A percentile compares a stretch with the other conserved stretches of the same genome.
These are phyloP conservation scores for Eledona agricola DNA, from an alignment of 2,888 invertebrate species.

Conservation along the genomic window DNA sequence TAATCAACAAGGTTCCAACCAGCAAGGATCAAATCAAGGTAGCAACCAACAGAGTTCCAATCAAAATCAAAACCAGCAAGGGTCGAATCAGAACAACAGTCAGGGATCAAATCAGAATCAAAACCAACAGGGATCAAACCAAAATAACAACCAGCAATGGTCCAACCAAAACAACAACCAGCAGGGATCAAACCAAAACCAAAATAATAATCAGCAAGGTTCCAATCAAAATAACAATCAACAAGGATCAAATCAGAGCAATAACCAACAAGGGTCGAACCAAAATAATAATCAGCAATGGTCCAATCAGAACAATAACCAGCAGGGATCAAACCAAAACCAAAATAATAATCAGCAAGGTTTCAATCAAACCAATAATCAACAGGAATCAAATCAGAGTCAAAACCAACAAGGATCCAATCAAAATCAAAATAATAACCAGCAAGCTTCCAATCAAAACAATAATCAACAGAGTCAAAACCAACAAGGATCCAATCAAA, in stretches of 20 bases:
- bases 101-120: too few species aligned
- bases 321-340: constrained; percentile 37
- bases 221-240: constrained; percentile 11
- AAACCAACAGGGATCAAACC: too few species aligned
- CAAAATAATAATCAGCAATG: constrained; percentile 18
- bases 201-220: constrained; percentile 26
- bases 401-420: constrained; percentile 33
- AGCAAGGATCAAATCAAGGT: constrained; percentile 21
- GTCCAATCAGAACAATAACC: constrained; percentile 36
- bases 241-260: too few species aligned
- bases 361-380: constrained; percentile 9
- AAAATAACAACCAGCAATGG: too few species aligned
- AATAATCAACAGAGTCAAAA: too few species aligned
- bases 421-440: constrained; percentile 33
- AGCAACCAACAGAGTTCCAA: constrained; percentile 10
- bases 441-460: constrained; percentile 32
- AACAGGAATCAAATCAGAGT: constrained; percentile 35
- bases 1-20: constrained; percentile 26
- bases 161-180: too few species aligned
- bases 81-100: too few species aligned
- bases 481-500: constrained; percentile 40
- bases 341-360: constrained; percentile 31
- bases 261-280: constrained; percentile 18
- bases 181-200: too few species aligned
- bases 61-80: constrained; percentile 17